Conservation (phyloP, 2,888 invertebrate species). For the Polietes domitor region DNA sequence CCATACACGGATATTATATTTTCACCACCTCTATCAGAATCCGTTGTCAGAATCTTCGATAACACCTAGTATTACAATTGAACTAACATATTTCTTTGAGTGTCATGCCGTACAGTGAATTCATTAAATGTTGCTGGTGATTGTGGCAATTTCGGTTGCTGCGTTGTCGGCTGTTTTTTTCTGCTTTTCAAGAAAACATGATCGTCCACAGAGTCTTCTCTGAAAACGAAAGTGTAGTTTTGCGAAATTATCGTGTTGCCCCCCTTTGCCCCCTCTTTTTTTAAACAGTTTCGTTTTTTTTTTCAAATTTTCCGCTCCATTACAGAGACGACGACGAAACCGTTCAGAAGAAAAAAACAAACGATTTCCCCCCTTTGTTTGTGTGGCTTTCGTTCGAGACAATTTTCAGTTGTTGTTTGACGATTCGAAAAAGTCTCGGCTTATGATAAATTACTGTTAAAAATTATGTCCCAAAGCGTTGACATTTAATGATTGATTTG, state of each 20-base stretch:
- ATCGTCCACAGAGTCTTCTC: background rate
- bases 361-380: conserved; percentile 36
- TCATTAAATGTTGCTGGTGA: background rate
- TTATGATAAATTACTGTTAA: conserved; percentile 69
- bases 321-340: conserved; percentile 1
- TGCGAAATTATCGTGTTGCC: conserved; percentile 70
- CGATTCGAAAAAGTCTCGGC: conserved; percentile 27
- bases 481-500: conserved; percentile 80
- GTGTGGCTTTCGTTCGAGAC: background rate
- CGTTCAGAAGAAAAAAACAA: conserved; percentile 33
- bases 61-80: no score
- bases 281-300: background rate
- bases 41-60: no score
- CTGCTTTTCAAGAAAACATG: background rate
- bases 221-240: conserved; percentile 65
- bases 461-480: conserved; percentile 75
- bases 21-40: no score
- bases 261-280: conserved; percentile 36
- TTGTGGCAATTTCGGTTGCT: background rate
- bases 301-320: conserved; percentile 42
- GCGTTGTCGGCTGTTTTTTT: background rate
- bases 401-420: conserved; percentile 46
- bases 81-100: background rate
- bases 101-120: conserved; percentile 1
- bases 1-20: no score